Base-by-base conservation (phyloP, 2,888 invertebrate species). In the Busseola fusca region DNA sequence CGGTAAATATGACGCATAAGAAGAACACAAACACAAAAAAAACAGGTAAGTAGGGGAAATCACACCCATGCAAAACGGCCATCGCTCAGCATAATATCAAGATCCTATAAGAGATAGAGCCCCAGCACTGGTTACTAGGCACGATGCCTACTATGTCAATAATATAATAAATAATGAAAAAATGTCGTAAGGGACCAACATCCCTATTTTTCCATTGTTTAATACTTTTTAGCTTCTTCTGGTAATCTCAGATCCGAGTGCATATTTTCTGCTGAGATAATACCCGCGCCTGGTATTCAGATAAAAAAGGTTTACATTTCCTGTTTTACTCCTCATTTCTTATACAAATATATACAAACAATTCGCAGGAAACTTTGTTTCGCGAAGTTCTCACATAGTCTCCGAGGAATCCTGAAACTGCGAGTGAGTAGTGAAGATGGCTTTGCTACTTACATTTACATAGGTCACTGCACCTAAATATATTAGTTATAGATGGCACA, bases 271-370 rank as follows among this genome's bases (percentile, higher is more conserved):
- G 34, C 40, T 16, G 42, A 58, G 62, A 78, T 80, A 75, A 81
- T 85, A 85, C 81, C 75, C 72, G 78, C 69, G 81, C 73, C 74
- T 81, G 84, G 82, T 84, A 85, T 85, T 82, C 75, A 83, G 80
- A 78, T 84, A 90, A 91, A 88, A 90, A 90, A 90, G 88, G 84
- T 87, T 87, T 85, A 87, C 88, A 87, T 87, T 92, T 92, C 89
- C 90, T 90, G 87, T 89, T 90, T 87, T 88, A 85, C 84, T 87
- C 78, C 92, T 93, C 91, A 93, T 93, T 93, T 92, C 92, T 91
- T 91, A 93, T 89, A 92, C 93, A 93, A 93, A 94, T 93, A 88
- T 93, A 92, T 92, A 92, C 92, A 90, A 92, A 93, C 91, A 91
- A 92, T 93, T 90, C 91, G 84, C 88, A 87, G 87, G 88, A 87